Percentiles rank a stretch among this genome's conserved stretches.
Evolutionary conservation across 2,888 invertebrate genomes (phyloP).

Genomic region (Stictocephala bisonia): DNA sequence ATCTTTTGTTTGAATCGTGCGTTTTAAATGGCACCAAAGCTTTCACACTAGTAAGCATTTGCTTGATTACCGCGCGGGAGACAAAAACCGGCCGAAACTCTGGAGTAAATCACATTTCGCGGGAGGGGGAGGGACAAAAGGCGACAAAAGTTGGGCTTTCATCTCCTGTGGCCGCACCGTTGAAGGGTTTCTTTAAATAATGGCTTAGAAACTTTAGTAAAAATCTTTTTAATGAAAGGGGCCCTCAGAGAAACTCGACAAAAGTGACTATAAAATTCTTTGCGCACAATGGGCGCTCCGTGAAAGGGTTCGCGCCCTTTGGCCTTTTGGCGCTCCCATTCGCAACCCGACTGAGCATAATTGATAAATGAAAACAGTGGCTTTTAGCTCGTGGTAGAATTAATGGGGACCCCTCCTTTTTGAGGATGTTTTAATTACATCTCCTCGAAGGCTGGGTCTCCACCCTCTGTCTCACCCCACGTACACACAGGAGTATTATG

Average conservation of each 20-base stretch:
- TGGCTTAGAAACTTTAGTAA: slow-evolving; percentile 42
- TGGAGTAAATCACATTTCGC: slow-evolving; percentile 34
- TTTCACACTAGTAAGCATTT: slow-evolving; percentile 18
- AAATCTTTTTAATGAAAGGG: slow-evolving; percentile 39
- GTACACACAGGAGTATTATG: too few relatives aligned
- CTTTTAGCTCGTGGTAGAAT: slow-evolving; percentile 43
- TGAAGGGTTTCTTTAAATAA: slow-evolving; percentile 41
- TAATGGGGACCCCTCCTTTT: slow-evolving; percentile 39
- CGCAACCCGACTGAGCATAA: slow-evolving; percentile 47
- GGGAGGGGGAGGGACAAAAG: neutral
- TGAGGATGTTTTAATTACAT: slow-evolving; percentile 45
- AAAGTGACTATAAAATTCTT: slow-evolving; percentile 48
- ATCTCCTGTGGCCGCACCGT: slow-evolving; percentile 23
- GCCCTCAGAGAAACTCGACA: slow-evolving; percentile 42
- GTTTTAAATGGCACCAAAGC: slow-evolving; percentile 30
- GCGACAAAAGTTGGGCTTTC: slow-evolving; percentile 37
- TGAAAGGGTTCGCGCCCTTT: slow-evolving; percentile 45
- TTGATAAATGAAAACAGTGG: slow-evolving; percentile 52
- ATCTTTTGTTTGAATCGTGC: slow-evolving; percentile 31
- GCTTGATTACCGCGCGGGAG: slow-evolving; percentile 40
- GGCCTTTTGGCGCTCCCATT: slow-evolving; percentile 45
- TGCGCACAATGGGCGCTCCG: slow-evolving; percentile 23
- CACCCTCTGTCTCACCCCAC: too few relatives aligned
- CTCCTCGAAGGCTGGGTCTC: neutral
- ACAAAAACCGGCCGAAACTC: slow-evolving; percentile 34